Evolutionary conservation across 2,113 vertebrate species (phyloP), one percentile per base, ranked within the genome.

Genomic region (Andinoacara biseriatus): DNA sequence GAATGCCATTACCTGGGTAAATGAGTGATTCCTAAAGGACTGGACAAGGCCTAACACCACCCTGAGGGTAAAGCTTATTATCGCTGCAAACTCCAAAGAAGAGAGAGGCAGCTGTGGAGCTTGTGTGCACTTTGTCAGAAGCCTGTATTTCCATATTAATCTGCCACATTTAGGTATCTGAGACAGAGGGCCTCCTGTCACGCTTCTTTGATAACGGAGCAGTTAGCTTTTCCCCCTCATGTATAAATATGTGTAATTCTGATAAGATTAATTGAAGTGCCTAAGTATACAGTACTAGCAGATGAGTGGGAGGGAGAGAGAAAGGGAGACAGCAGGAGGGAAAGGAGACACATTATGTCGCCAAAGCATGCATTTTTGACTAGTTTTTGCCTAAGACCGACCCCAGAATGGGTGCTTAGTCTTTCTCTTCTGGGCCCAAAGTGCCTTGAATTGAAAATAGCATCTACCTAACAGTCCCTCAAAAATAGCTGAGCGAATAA

Each of bases 181-280:
- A 94, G 89, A 95, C 91, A 89, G 76, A 90, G 83, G 86, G 78
- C 76, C 84, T 87, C 76, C 91, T 94, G 91, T 93, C 92, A 90
- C 46, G 62, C 88, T 86, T 86, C 84, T 90, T 90, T 91, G 92
- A 95, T 94, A 94, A 94, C 90, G 81, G 86, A 86, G 82, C 82
- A 91, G 89, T 95, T 93, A 93, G 88, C 87, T 89, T 93, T 94
- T 91, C 43, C 86, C 90, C 91, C 89, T 86, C 87, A 84, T 94
- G 89, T 94, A 94, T 95, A 95, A 96, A 95, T 96, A 95, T 95
- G 92, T 94, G 90, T 89, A 91, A 88, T 95, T 95, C 93, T 93
- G 95, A 95, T 95, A 95, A 96, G 90, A 95, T 93, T 95, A 95
- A 95, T 95, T 92, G 94, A 94, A 95, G 85, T 35, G 90, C 87